A percentile compares a stretch with the other conserved stretches of the same genome.
These are phyloP conservation scores for Dermatophagoides farinae DNA, from an alignment of 1,140 invertebrate species.

Conservation along the genomic window DNA sequence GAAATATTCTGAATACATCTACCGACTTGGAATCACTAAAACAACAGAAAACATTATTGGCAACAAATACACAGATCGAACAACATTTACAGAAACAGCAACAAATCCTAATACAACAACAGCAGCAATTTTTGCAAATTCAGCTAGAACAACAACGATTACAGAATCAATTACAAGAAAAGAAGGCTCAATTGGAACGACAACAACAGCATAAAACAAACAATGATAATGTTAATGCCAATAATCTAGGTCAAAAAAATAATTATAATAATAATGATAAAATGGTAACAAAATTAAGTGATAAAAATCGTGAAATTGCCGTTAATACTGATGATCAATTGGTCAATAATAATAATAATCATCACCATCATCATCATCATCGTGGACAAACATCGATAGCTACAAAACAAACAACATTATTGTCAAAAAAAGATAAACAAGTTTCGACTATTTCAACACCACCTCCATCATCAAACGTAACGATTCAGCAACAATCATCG, in stretches of 20 bases:
- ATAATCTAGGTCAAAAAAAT: neutral
- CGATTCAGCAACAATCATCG: neutral
- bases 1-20: too few species aligned
- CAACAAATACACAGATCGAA: conserved; percentile 5
- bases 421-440: neutral
- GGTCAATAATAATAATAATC: neutral
- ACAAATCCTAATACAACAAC: conserved; percentile 15
- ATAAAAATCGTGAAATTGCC: neutral
- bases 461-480: neutral
- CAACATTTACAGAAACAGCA: conserved; percentile 15
- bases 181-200: conserved; percentile 14
- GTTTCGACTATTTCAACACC: neutral
- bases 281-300: neutral
- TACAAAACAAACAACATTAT: neutral
- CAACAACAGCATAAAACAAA: neutral
- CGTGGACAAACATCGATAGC: neutral
- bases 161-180: conserved; percentile 13
- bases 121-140: conserved; percentile 17
- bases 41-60: neutral
- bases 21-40: too few species aligned
- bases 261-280: neutral
- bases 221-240: conserved; percentile 1
- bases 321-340: neutral
- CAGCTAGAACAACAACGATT: conserved; percentile 12
- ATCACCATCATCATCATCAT: neutral